Conservation (phyloP, 1,140 invertebrate genomes). For the Brevipalpus yothersi region DNA sequence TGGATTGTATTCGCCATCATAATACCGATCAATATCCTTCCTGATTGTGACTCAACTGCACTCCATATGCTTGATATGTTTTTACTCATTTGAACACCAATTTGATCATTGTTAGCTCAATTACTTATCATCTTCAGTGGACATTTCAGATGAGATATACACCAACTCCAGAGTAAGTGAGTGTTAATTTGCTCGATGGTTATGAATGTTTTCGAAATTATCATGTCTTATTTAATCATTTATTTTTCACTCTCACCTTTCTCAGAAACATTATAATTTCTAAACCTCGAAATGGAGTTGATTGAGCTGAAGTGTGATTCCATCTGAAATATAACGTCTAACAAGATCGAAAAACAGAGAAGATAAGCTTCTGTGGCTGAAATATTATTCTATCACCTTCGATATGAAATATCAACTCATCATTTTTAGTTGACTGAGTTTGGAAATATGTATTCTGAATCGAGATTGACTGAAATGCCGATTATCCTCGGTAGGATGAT, state of each 20-base stretch:
- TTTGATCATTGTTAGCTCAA: constrained; percentile 27
- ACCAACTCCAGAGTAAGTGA: constrained; percentile 45
- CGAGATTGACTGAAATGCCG: no score
- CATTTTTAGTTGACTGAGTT: no score
- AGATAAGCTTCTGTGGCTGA: no score
- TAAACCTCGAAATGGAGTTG: no score
- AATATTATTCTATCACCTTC: no score
- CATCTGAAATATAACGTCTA: no score
- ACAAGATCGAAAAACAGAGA: no score
- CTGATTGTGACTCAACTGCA: constrained; percentile 66
- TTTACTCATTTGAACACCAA: constrained; percentile 60
- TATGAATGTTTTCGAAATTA: background rate
- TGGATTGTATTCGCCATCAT: constrained; percentile 30
- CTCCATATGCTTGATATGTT: constrained; percentile 83
- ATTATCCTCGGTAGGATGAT: no score
- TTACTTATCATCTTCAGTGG: constrained; percentile 36
- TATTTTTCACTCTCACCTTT: background rate
- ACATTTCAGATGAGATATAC: constrained; percentile 63
- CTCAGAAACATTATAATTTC: no score
- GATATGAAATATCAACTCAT: no score
- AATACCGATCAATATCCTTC: constrained; percentile 74
- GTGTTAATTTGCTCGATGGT: background rate
- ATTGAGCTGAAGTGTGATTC: no score
- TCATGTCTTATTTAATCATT: background rate
- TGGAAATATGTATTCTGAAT: no score